These are phyloP conservation scores for Tragopan temminckii DNA, from an alignment of 2,797 vertebrate species.

Conservation along the genomic window DNA sequence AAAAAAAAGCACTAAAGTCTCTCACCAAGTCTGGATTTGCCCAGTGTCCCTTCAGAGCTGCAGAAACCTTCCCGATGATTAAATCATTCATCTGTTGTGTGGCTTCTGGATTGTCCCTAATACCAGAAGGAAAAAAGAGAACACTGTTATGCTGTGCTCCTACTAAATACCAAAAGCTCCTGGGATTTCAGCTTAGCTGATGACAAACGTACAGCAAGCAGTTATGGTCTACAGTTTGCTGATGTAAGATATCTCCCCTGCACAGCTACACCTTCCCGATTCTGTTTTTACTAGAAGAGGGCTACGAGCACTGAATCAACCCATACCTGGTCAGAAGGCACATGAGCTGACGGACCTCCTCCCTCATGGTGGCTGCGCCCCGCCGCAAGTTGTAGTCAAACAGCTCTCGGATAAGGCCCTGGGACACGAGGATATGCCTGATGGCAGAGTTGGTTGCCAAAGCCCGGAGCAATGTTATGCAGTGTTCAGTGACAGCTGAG, in stretches of 20 bases:
- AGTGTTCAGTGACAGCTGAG: conserved; percentile 96
- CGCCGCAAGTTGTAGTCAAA: conserved; percentile 97
- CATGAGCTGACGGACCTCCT: conserved; percentile 97
- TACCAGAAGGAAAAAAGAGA: not conserved
- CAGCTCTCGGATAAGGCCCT: conserved; percentile 96
- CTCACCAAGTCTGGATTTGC: conserved; percentile 97
- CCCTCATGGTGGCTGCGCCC: conserved; percentile 93
- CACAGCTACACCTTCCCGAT: not conserved
- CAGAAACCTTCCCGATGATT: conserved; percentile 96
- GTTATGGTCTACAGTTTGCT: not conserved
- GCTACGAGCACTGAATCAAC: not conserved
- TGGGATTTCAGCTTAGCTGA: not conserved
- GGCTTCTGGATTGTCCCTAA: conserved; percentile 96
- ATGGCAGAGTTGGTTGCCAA: conserved; percentile 95
- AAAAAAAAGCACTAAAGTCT: not conserved
- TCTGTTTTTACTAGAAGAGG: fast-evolving
- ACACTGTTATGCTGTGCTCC: not conserved
- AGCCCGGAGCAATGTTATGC: conserved; percentile 94
- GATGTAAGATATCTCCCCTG: fast-evolving
- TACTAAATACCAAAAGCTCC: not conserved
- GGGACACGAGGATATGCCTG: conserved; percentile 95
- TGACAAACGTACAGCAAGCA: not conserved
- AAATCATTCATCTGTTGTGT: conserved; percentile 99
- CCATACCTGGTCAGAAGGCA: conserved; percentile 95
- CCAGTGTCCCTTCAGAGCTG: conserved; percentile 98